Base-by-base conservation (phyloP, 1,140 invertebrate species). In the Microplitis mediator region DNA sequence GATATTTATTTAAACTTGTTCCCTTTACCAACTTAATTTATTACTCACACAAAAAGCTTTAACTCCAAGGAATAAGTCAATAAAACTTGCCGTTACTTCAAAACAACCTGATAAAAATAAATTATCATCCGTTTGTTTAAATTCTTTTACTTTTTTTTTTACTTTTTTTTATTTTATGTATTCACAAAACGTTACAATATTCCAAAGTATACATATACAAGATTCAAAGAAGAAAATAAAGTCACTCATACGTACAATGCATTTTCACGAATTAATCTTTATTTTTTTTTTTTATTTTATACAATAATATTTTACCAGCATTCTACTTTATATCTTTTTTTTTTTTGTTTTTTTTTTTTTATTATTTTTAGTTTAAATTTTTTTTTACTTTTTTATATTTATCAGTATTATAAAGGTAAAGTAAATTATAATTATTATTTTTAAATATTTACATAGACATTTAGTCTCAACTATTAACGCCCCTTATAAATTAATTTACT, bases 141-240 rank as follows among this genome's bases (percentile, higher is more conserved):
- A 23, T 23, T 23, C n/a, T 36, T 69, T 69, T 69, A 62, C 45
- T 51, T 36, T 78, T 82, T 81, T 83, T 74, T 74, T 73, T 76
- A 73, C 75, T 80, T 80, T 76, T 80, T 81, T 82, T 68, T 80
- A 79, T 77, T 86, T 80, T 78, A 81, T 74, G 63, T 79, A 81
- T 82, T 87, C 81, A 83, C 81, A 85, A 87, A 45, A 85, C 76
- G 72, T 80, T 85, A 84, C 79, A 85, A 80, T 75, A 75, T 77
- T 82, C 77, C 77, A 76, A 74, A 79, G 73, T 82, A 81, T 81
- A 78, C 79, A 81, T 79, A 81, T 74, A 77, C 77, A 74, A 80
- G 74, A 79, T 50, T 63, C 32, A 23, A 23, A 23, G 23, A 23
- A 23, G 64, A 74, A 73, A 68, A 74, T 9, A 45, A 45, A 52